Evolutionary conservation across 2,797 vertebrate species (phyloP), one percentile per base, ranked within the genome.

Genomic region (Pseudocheirus occidentalis): DNA sequence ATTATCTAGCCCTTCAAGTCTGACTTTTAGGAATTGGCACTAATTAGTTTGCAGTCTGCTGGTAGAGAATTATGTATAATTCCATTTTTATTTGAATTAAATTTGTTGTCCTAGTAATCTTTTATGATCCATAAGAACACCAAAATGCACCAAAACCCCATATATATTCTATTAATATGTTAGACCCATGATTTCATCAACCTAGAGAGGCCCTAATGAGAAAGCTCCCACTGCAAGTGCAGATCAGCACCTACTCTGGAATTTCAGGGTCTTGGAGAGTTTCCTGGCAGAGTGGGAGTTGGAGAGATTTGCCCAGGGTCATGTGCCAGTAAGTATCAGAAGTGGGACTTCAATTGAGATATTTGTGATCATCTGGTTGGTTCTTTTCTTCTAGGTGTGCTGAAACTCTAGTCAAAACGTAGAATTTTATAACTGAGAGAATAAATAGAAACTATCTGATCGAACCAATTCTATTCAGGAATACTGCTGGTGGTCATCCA

Each of bases 11-110:
- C 40, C 66, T 46, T 46, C 24, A 27, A 81, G 21, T 4, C 40
- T 81, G 73, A 2, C 40, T 81, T 27, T 46, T 81, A 46, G 73
- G 21, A 81, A 81, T 81, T 24, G 40, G 9, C 40, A 81, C 1
- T 46, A 46, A 40, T 73, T 73, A 73, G 18, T 81, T 46, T 81
- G 21, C 27, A 12, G n/a, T 95, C 57, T 96, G 0, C 59, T 93
- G 13, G 53, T 94, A 94, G 10, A 92, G 21, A 81, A 14, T 89
- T 56, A 27, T 54, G 55, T 46, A 50, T 91, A 95, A 11, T 91
- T 96, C 57, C 73, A 12, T 95, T 95, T 91, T 92, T 13, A 24
- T 94, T 93, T 89, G 1, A 55, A 87, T 90, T 92, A 66, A 94
- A 91, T 92, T 62, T 40, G 40, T 2, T 54, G 11, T 66, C 62